Evolutionary conservation across 2,113 vertebrate species (phyloP).

Genomic region (Chaetorhynchus papuensis): DNA sequence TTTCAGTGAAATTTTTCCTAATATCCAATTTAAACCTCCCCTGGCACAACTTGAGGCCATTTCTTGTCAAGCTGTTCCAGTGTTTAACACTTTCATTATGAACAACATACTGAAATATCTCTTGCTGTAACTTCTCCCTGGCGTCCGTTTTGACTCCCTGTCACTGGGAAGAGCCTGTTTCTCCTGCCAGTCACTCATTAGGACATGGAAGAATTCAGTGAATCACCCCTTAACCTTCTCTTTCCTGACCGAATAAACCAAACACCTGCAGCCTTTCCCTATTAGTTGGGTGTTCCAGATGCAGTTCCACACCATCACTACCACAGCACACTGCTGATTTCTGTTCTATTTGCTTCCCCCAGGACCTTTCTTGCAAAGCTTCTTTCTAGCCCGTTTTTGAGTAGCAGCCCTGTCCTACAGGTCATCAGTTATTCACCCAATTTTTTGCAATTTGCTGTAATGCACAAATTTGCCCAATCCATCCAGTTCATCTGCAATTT

Average conservation of each 20-base stretch:
- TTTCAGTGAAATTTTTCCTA: background rate
- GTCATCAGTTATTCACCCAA: background rate
- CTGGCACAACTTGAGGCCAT: background rate
- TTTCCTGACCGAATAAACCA: background rate
- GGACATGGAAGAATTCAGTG: background rate
- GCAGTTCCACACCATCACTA: background rate
- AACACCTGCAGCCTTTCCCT: background rate
- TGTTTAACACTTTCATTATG: background rate
- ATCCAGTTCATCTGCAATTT: background rate
- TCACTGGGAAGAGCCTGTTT: background rate
- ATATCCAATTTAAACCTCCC: background rate
- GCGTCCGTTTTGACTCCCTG: background rate
- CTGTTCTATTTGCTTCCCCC: background rate
- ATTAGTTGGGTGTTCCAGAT: accelerated
- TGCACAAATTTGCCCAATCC: background rate
- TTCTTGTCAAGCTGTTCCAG: background rate
- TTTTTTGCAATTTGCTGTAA: background rate
- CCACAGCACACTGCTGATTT: background rate
- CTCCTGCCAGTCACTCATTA: background rate
- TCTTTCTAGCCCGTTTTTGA: background rate
- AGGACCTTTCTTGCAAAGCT: background rate
- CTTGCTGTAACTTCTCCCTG: background rate
- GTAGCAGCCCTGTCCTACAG: background rate
- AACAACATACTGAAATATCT: background rate
- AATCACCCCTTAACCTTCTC: background rate